Conservation (phyloP, 2,113 vertebrate genomes). For the Todiramphus chloris region DNA sequence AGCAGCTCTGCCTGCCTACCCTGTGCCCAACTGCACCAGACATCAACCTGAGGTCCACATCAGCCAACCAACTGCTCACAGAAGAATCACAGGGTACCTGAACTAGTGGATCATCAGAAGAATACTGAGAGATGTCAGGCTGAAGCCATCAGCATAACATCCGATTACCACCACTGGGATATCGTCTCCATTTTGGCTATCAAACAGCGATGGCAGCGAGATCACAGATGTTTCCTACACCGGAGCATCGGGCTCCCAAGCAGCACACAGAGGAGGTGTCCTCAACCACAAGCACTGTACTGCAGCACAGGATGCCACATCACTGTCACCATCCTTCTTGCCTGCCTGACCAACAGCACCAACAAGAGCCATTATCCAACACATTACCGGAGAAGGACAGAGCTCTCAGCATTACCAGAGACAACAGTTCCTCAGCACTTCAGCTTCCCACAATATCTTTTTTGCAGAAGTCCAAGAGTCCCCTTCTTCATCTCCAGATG, state of each 20-base stretch:
- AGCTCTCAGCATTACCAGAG: not conserved
- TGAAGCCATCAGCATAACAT: not conserved
- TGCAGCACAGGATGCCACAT: not conserved
- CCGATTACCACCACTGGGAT: not conserved
- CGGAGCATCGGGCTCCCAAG: not conserved
- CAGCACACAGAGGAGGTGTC: not conserved
- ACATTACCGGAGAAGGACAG: not conserved
- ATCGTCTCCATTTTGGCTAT: not conserved
- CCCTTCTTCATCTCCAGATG: not conserved
- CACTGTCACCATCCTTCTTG: not conserved
- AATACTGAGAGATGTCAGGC: not conserved
- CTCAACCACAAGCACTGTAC: not conserved
- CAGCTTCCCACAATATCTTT: not conserved
- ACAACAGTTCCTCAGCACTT: not conserved
- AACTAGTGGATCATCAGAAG: not conserved
- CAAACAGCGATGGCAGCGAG: not conserved
- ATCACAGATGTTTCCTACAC: not conserved
- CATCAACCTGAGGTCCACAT: not conserved
- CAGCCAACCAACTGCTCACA: not conserved
- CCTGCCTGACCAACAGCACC: fast-evolving
- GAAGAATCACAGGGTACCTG: not conserved
- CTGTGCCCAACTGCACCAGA: not conserved
- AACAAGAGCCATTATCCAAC: not conserved
- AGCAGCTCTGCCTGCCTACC: not conserved
- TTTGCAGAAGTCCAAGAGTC: not conserved